Conservation (phyloP, 2,797 vertebrate species). For the Sebastolobus alascanus region DNA sequence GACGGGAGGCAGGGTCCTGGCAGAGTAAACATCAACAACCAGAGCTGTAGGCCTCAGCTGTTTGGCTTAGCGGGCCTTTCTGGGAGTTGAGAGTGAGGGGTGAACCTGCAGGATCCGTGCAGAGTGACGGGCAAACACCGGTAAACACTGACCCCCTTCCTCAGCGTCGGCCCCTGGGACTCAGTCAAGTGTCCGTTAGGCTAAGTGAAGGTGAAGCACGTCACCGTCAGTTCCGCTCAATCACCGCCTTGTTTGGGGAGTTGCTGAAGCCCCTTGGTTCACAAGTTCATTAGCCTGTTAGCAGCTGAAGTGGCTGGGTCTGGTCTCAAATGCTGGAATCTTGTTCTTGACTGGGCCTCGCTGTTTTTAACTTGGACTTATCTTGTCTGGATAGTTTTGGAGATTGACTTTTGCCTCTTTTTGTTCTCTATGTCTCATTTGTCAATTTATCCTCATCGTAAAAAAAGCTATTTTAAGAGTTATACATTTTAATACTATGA, state of each 20-base stretch:
- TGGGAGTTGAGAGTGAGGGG: conserved; percentile 48
- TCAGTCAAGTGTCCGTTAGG: conserved; percentile 77
- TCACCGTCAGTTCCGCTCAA: conserved; percentile 78
- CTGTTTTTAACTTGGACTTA: not conserved
- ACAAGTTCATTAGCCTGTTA: conserved; percentile 68
- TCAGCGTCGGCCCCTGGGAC: conserved; percentile 68
- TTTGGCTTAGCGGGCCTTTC: conserved; percentile 65
- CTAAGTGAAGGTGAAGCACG: conserved; percentile 82
- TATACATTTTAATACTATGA: not conserved
- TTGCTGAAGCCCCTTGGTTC: conserved; percentile 49
- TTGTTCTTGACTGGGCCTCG: not conserved
- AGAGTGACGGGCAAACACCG: conserved; percentile 77
- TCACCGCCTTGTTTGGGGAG: conserved; percentile 65
- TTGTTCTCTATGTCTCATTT: not conserved
- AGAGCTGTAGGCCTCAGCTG: conserved; percentile 51
- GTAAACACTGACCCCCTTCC: conserved; percentile 79
- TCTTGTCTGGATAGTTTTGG: not conserved
- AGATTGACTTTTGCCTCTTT: no score
- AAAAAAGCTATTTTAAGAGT: not conserved
- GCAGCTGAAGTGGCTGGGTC: not conserved
- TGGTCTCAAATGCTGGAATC: not conserved
- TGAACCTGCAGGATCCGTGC: conserved; percentile 55
- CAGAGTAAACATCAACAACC: conserved; percentile 82
- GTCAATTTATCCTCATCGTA: not conserved
- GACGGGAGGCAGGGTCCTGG: conserved; percentile 50